A percentile compares a stretch with the other conserved stretches of the same genome.
These are phyloP conservation scores for Tigriopus californicus DNA, from an alignment of 2,888 invertebrate genomes.

Conservation along the genomic window DNA sequence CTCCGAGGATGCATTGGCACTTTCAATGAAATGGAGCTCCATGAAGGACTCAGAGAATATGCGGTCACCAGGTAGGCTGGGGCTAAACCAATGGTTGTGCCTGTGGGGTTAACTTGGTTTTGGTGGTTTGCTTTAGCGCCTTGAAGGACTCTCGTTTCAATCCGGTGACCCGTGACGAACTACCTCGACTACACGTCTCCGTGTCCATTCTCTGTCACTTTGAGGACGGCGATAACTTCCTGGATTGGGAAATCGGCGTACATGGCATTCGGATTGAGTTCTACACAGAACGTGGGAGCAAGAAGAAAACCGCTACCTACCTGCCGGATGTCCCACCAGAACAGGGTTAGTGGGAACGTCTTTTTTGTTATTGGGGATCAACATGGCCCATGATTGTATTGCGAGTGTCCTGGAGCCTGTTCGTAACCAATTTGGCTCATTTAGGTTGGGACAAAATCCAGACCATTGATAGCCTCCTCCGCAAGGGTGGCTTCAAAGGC, in stretches of 20 bases:
- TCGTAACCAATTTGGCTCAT: constrained; percentile 21
- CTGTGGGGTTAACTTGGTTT: neutral
- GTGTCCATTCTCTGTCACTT: constrained; percentile 91
- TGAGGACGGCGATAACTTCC: constrained; percentile 81
- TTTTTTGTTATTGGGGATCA: neutral
- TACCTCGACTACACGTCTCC: constrained; percentile 75
- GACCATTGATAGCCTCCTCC: constrained; percentile 88
- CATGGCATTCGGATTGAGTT: constrained; percentile 98
- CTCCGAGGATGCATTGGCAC: constrained; percentile 97
- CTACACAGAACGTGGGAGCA: constrained; percentile 63
- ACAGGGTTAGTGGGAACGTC: constrained; percentile 48
- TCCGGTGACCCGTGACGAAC: constrained; percentile 82
- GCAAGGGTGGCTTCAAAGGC: constrained; percentile 92
- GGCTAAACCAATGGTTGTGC: neutral
- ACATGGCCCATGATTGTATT: neutral
- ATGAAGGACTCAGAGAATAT: constrained; percentile 83
- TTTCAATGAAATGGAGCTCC: constrained; percentile 88
- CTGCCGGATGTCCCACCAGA: constrained; percentile 93
- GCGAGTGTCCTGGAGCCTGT: neutral
- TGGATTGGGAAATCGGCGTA: constrained; percentile 91
- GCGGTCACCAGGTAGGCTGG: constrained; percentile 57
- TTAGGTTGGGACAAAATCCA: constrained; percentile 96
- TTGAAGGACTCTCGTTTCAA: constrained; percentile 91
- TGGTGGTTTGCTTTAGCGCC: constrained; percentile 42
- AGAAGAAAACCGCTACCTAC: constrained; percentile 90